phyloP scores from a whole-genome alignment of 1,140 invertebrate genomes.

The Zeugodacus cucurbitae region DNA sequence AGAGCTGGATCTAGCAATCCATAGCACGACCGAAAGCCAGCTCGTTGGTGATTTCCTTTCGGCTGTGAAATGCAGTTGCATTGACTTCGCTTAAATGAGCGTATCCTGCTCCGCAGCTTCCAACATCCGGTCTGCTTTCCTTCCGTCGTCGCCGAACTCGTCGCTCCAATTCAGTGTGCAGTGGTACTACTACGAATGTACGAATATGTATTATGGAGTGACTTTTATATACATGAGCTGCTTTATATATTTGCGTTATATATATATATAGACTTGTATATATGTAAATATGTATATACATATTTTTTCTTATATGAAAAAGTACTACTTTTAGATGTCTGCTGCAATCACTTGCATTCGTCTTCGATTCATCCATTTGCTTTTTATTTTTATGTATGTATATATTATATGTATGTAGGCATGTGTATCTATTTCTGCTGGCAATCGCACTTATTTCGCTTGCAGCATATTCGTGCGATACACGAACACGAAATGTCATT shows the following conservation, averaged over 20 bases:
- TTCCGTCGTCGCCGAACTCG: not conserved
- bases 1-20: not conserved
- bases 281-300: not conserved
- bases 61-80: not conserved
- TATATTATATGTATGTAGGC: not conserved
- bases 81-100: not conserved
- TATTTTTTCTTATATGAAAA: no score
- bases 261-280: not conserved
- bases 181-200: not conserved
- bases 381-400: not conserved
- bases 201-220: no score
- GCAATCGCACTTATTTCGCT: not conserved
- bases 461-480: conserved; percentile 18
- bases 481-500: not conserved
- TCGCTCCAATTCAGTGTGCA: no score
- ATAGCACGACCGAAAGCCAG: not conserved
- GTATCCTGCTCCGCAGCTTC: not conserved
- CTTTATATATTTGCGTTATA: not conserved
- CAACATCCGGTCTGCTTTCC: conserved; percentile 18
- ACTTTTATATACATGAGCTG: no score
- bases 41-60: conserved; percentile 10
- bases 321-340: not conserved
- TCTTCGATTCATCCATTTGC: not conserved
- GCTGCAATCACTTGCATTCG: not conserved
- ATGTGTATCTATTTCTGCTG: not conserved